Base-by-base conservation (phyloP, 1,140 invertebrate species). In the Drosophila aff. region DNA sequence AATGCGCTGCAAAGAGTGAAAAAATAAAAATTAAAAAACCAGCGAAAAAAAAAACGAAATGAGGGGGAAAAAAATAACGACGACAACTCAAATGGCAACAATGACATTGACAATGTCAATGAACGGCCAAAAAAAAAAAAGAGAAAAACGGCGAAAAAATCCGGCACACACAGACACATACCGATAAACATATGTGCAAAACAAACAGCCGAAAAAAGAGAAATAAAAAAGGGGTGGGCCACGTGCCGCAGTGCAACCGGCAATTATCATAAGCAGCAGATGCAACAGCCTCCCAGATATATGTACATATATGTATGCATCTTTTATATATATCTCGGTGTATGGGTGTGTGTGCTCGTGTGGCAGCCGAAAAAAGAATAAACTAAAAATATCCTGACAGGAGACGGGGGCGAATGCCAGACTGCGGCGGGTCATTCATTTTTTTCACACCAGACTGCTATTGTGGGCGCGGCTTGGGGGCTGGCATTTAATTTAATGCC, bases 51-150 rank as follows among this genome's bases (percentile, higher is more conserved):
- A 31, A 21, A 16, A 4, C 28, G 21, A 60, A 72, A 60, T 73
- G 66, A 72, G 69, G 4, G 13, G 15, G 9, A 31, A 26, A n/a
- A 60, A 72, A 83, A 77, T 28, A 64, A 81, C 63, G 59, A 78
- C 83, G 66, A 75, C 83, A 69, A 87, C 66, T 79, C 75, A 67
- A 87, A 81, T 84, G 81, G 78, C 72, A 89, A 71, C 85, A 90
- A 85, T 90, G 85, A 90, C 85, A 90, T 90, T 90, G 85, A 85
- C 85, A 90, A 90, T 90, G 85, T 90, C 85, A 90, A 90, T 89
- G 85, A 89, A 90, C 81, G 79, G 38, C 76, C 68, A 74, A 87
- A 87, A 80, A 79, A 87, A 80, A 79, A 64, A 63, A 61, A 68
- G 9, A 6, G 0, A 61, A 68, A 23, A 23, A 23, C 21, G 33